A percentile compares a stretch with the other conserved stretches of the same genome.
phyloP scores from a whole-genome alignment of 2,797 vertebrate genomes.

The Eulemur mongoz region DNA sequence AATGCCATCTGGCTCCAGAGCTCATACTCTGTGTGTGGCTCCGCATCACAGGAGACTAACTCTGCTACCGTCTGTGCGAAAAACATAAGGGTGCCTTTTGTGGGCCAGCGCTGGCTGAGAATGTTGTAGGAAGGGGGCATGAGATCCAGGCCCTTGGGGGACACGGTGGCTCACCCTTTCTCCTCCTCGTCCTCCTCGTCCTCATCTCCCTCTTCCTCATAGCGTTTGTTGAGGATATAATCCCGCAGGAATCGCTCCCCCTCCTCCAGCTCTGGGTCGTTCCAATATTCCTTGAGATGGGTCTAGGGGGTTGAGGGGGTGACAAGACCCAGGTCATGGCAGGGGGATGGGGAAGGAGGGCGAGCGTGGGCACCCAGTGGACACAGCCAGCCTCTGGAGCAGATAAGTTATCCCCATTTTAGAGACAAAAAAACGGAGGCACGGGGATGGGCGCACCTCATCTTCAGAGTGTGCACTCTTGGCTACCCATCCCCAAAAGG shows the following conservation, averaged over 20 bases:
- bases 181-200: slow-evolving; percentile 78
- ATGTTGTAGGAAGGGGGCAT: background rate
- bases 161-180: background rate
- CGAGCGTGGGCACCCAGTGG: rapidly evolving
- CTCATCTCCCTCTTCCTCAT: slow-evolving; percentile 81
- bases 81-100: background rate
- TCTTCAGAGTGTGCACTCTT: background rate
- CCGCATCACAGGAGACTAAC: background rate
- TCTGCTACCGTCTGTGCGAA: background rate
- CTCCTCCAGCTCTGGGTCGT: slow-evolving; percentile 90
- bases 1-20: background rate
- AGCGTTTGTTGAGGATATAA: slow-evolving; percentile 92
- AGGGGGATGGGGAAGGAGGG: too few relatives aligned
- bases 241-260: slow-evolving; percentile 93
- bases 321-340: background rate
- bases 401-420: background rate
- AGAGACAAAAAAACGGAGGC: background rate
- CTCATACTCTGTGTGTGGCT: background rate
- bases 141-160: background rate
- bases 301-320: slow-evolving; percentile 78
- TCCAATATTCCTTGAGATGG: slow-evolving; percentile 93
- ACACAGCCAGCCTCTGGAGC: too few relatives aligned
- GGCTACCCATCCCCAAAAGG: background rate
- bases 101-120: background rate
- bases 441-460: background rate